Conservation (phyloP, 2,113 vertebrate genomes). For the Paramormyrops kingsleyae region DNA sequence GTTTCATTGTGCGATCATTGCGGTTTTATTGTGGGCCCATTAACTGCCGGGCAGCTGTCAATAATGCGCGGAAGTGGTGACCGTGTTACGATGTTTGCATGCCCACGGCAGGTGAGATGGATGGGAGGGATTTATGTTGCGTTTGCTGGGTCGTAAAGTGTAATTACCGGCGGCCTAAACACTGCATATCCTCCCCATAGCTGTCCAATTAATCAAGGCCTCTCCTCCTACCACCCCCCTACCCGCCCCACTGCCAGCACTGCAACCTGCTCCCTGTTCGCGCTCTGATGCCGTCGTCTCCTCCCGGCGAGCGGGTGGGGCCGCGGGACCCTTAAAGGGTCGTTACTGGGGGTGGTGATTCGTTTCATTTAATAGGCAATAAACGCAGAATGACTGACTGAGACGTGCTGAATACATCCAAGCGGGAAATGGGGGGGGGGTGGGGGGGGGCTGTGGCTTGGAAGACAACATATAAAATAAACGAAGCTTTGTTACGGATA, state of each 20-base stretch:
- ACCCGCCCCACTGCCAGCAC: not conserved
- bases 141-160: constrained; percentile 39
- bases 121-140: constrained; percentile 33
- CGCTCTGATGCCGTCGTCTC: not conserved
- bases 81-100: constrained; percentile 84
- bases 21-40: constrained; percentile 72
- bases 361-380: not conserved
- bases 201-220: constrained; percentile 32
- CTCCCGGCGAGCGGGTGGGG: not conserved
- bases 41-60: constrained; percentile 83
- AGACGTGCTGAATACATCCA: not conserved
- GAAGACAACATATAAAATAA: not conserved
- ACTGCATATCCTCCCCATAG: constrained; percentile 26
- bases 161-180: constrained; percentile 34
- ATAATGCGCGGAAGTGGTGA: constrained; percentile 77
- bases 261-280: not conserved
- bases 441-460: not conserved
- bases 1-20: constrained; percentile 59
- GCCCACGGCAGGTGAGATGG: constrained; percentile 49
- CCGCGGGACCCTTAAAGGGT: not conserved
- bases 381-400: not conserved
- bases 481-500: not conserved
- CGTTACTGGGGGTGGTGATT: not conserved
- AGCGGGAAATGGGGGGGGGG: not conserved
- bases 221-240: not conserved